These are phyloP conservation scores for Wiebesia pumilae DNA, from an alignment of 1,140 invertebrate genomes.

Conservation along the genomic window DNA sequence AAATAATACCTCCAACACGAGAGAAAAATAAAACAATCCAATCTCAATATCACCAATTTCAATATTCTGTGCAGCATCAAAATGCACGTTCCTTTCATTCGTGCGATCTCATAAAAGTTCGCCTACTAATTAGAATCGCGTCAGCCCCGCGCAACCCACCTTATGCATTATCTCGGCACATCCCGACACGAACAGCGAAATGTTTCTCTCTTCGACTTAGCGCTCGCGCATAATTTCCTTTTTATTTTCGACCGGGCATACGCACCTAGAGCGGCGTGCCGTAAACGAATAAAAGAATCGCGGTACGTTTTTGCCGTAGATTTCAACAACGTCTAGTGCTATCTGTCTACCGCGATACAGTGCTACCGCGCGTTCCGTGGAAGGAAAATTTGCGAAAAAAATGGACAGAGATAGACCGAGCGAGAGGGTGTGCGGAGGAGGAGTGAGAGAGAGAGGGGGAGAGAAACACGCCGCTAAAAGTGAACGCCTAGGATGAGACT, in stretches of 20 bases:
- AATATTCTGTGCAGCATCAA: not conserved
- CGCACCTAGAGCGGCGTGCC: not conserved
- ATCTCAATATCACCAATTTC: not conserved
- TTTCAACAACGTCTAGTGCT: not conserved
- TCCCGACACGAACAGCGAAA: slow-evolving; percentile 11
- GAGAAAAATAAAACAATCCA: slow-evolving; percentile 50
- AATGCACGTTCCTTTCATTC: not conserved
- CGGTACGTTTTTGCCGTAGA: slow-evolving; percentile 9
- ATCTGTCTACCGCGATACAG: no score
- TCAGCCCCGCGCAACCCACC: not conserved
- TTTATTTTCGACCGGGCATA: slow-evolving; percentile 10
- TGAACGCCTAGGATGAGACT: not conserved
- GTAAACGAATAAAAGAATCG: slow-evolving; percentile 54
- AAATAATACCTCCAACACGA: not conserved
- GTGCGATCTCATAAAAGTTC: slow-evolving; percentile 41
- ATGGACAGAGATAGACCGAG: slow-evolving; percentile 1
- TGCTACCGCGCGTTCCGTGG: not conserved
- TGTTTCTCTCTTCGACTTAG: not conserved
- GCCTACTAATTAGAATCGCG: slow-evolving; percentile 42
- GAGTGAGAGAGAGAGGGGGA: not conserved
- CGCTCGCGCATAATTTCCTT: slow-evolving; percentile 35
- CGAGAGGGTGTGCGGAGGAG: not conserved
- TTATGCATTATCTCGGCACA: slow-evolving; percentile 15
- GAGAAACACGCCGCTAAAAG: not conserved
- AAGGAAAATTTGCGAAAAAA: slow-evolving; percentile 45